Evolutionary conservation across 2,113 vertebrate genomes (phyloP).

Genomic region (Python bivittatus): DNA sequence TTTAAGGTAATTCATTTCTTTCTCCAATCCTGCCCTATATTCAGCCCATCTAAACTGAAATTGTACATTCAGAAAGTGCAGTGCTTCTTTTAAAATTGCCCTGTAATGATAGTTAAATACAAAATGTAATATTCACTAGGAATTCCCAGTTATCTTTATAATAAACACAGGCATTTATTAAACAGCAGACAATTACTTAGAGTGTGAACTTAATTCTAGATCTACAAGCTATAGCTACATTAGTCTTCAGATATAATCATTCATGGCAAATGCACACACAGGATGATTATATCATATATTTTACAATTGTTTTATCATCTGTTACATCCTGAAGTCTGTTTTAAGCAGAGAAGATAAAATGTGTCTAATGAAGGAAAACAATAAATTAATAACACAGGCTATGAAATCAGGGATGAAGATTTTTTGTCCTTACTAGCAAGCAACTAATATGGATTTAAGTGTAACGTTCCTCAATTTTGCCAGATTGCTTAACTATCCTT

Average conservation of each 20-base stretch:
- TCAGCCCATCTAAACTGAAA: neutral
- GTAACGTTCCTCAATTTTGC: too few relatives aligned
- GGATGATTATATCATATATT: neutral
- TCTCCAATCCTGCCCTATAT: neutral
- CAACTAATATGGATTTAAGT: neutral
- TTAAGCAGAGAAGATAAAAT: neutral
- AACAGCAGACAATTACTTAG: neutral
- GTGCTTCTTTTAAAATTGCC: neutral
- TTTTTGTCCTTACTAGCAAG: neutral
- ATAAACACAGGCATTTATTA: neutral
- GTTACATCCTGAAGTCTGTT: neutral
- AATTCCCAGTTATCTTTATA: neutral
- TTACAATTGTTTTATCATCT: neutral
- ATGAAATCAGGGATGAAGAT: neutral
- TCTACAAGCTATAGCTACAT: neutral
- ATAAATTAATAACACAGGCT: neutral
- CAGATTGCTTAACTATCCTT: neutral
- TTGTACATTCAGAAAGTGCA: neutral
- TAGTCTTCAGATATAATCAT: neutral
- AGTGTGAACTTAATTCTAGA: neutral
- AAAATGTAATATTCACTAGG: slow-evolving; percentile 1
- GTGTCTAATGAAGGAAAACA: neutral
- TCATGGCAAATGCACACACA: neutral
- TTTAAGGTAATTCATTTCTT: neutral
- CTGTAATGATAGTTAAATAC: neutral